Conservation (phyloP, 2,797 vertebrate species). For the Pipistrellus nathusii region DNA sequence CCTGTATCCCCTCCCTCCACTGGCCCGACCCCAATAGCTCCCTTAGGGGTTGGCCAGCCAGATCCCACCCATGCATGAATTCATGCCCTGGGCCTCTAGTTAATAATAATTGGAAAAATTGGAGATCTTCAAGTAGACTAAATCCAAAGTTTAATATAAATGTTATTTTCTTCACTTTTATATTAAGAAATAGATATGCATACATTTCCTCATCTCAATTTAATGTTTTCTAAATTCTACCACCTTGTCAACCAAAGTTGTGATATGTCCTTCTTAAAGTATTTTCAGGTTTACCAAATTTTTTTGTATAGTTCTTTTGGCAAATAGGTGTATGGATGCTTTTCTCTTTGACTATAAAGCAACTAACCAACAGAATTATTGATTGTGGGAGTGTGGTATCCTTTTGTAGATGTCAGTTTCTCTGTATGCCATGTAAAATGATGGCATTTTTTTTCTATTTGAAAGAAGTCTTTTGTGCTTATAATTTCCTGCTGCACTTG, state of each 20-base stretch:
- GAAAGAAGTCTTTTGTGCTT: conserved; percentile 74
- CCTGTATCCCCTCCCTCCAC: too few species aligned
- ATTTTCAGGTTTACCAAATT: conserved; percentile 57
- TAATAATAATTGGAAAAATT: conserved; percentile 35
- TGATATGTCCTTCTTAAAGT: conserved; percentile 44
- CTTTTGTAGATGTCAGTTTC: conserved; percentile 60
- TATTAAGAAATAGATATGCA: background rate
- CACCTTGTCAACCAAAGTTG: conserved; percentile 38
- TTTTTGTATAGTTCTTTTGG: conserved; percentile 54
- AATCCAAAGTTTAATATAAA: conserved; percentile 7
- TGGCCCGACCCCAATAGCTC: too few species aligned
- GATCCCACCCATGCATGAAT: too few species aligned
- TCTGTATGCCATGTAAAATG: conserved; percentile 38
- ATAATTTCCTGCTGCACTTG: conserved; percentile 39
- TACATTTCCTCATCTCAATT: conserved; percentile 10
- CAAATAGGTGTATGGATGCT: background rate
- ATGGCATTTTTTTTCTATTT: conserved; percentile 72
- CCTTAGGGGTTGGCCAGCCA: too few species aligned
- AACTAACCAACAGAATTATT: conserved; percentile 36
- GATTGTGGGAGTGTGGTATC: conserved; percentile 21
- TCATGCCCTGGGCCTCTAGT: too few species aligned
- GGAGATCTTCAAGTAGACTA: background rate
- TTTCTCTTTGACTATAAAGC: conserved; percentile 47
- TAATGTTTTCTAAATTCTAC: conserved; percentile 50
- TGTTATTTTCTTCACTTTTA: conserved; percentile 41